Evolutionary conservation across 2,888 invertebrate species (phyloP).

Genomic region (Venusia cambrica): DNA sequence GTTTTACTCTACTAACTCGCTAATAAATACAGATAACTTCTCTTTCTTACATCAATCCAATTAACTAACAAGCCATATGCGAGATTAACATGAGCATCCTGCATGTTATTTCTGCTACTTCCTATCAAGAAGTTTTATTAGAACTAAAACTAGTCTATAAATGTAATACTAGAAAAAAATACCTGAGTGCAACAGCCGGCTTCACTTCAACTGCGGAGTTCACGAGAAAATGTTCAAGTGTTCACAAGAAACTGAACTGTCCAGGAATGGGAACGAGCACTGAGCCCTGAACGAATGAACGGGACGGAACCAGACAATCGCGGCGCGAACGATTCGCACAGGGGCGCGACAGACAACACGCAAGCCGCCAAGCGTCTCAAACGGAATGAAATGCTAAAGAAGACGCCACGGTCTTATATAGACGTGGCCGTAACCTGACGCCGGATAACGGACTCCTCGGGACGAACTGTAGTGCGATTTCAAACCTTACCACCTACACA

Average conservation of each 20-base stretch:
- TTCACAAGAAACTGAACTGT: conserved; percentile 69
- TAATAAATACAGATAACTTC: conserved; percentile 3
- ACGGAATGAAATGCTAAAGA: conserved; percentile 80
- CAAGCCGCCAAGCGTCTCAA: conserved; percentile 68
- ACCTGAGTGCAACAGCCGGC: conserved; percentile 46
- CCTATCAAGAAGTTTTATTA: conserved; percentile 13
- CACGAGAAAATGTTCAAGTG: conserved; percentile 62
- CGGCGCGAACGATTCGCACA: conserved; percentile 49
- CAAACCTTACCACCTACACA: conserved; percentile 48
- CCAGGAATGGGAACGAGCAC: conserved; percentile 61
- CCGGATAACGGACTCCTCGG: conserved; percentile 74
- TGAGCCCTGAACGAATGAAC: conserved; percentile 53
- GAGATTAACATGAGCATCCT: conserved; percentile 18
- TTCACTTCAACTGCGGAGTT: conserved; percentile 47
- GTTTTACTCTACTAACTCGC: conserved; percentile 4
- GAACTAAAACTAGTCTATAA: conserved; percentile 14
- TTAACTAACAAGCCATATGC: conserved; percentile 14
- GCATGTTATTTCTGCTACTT: conserved; percentile 10
- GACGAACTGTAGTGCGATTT: conserved; percentile 48
- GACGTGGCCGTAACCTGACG: conserved; percentile 80
- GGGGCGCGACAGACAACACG: conserved; percentile 48
- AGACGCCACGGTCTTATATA: conserved; percentile 79
- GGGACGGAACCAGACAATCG: conserved; percentile 44
- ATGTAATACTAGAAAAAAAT: conserved; percentile 22
- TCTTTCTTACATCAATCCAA: conserved; percentile 12